Evolutionary conservation across 2,888 invertebrate species (phyloP).

Genomic region (Spialia ferax): DNA sequence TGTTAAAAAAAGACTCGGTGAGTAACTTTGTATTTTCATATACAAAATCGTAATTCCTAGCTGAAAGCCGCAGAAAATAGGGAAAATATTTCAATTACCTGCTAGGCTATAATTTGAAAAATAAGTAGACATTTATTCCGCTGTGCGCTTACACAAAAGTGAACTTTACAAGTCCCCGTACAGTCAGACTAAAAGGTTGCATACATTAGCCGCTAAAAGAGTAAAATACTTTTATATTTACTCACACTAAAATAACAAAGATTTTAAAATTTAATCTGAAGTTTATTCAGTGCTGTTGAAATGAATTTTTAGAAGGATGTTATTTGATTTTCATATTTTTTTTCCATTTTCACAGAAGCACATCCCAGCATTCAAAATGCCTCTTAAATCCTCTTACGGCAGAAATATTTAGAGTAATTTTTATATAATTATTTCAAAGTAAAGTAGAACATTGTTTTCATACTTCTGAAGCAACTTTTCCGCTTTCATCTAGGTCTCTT

Average conservation of each 20-base stretch:
- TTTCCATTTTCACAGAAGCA: too few species aligned
- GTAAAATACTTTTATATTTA: conserved; percentile 11
- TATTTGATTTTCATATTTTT: too few species aligned
- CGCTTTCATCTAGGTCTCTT: background rate
- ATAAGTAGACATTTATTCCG: conserved; percentile 22
- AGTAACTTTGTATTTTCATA: conserved; percentile 5
- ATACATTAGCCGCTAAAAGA: conserved; percentile 39
- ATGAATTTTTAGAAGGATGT: background rate
- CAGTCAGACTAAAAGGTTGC: conserved; percentile 28
- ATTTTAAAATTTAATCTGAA: background rate
- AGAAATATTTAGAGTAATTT: too few species aligned
- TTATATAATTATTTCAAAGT: too few species aligned
- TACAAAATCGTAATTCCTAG: conserved; percentile 30
- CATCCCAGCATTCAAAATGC: too few species aligned
- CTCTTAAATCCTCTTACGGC: too few species aligned
- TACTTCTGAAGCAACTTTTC: background rate
- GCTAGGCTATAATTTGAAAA: conserved; percentile 22
- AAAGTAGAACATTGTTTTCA: background rate
- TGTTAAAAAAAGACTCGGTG: background rate
- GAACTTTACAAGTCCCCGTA: conserved; percentile 23
- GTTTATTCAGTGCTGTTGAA: background rate
- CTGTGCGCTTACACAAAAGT: conserved; percentile 22
- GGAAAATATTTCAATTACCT: conserved; percentile 22
- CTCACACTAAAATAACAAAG: conserved; percentile 1
- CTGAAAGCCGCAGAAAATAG: conserved; percentile 35